A percentile compares a stretch with the other conserved stretches of the same genome.
Evolutionary conservation across 2,888 invertebrate genomes (phyloP).

Genomic region (Aproaerema taeniolella): DNA sequence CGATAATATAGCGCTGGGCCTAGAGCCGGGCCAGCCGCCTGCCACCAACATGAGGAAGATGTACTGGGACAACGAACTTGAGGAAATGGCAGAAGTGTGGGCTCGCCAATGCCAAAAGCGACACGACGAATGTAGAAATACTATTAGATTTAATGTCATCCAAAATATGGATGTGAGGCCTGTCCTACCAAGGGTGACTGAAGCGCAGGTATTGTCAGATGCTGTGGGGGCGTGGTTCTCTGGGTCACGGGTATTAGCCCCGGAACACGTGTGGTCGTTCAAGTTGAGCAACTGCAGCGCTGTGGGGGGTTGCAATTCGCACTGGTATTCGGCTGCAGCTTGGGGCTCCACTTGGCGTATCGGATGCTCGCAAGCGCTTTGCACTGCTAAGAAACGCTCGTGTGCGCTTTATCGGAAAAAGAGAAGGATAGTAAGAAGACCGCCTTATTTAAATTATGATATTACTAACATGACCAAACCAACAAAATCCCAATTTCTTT

Average conservation of each 20-base stretch:
- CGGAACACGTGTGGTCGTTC: constrained; percentile 59
- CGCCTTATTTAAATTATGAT: too few relatives aligned
- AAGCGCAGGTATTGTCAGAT: constrained; percentile 62
- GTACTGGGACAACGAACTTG: constrained; percentile 72
- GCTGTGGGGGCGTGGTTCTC: constrained; percentile 68
- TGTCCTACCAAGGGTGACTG: constrained; percentile 52
- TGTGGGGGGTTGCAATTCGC: constrained; percentile 59
- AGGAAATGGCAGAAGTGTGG: constrained; percentile 65
- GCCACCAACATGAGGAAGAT: constrained; percentile 71
- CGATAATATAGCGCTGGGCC: constrained; percentile 65
- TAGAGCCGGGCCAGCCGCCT: constrained; percentile 65
- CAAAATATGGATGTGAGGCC: constrained; percentile 69
- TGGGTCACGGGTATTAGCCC: constrained; percentile 52
- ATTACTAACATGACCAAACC: too few relatives aligned
- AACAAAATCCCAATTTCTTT: too few relatives aligned
- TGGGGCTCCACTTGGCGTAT: constrained; percentile 69
- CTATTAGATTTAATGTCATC: constrained; percentile 57
- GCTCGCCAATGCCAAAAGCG: constrained; percentile 68
- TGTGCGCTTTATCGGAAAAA: constrained; percentile 49
- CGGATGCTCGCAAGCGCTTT: constrained; percentile 63
- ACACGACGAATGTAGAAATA: constrained; percentile 70
- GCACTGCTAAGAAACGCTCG: constrained; percentile 51
- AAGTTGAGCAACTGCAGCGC: constrained; percentile 55
- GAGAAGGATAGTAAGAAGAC: too few relatives aligned
- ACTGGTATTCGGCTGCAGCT: constrained; percentile 64